Percentiles rank a stretch among this genome's conserved stretches.
Conservation (phyloP, 2,113 vertebrate genomes). For the Cephalopholis sonnerati region DNA sequence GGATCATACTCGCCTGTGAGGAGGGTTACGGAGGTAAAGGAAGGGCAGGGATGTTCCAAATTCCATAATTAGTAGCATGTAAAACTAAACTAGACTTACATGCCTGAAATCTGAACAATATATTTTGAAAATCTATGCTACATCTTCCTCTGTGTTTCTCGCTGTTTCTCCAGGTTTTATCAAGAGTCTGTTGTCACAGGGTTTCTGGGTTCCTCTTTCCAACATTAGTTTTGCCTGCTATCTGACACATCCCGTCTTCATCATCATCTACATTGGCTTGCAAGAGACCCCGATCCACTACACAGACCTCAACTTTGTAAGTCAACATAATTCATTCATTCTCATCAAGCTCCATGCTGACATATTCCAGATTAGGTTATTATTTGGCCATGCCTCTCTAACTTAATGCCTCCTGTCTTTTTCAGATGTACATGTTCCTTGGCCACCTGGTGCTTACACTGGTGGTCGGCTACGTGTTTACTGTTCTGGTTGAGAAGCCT, state of each 20-base stretch:
- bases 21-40: conserved; percentile 88
- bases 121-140: not conserved
- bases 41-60: not conserved
- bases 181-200: conserved; percentile 81
- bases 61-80: no score
- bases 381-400: not conserved
- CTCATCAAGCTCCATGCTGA: not conserved
- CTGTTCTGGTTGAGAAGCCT: conserved; percentile 86
- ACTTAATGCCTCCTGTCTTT: not conserved
- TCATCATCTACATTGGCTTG: conserved; percentile 86
- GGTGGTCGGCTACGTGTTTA: conserved; percentile 79
- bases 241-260: conserved; percentile 86
- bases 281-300: conserved; percentile 89
- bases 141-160: not conserved
- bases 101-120: no score
- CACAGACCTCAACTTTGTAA: conserved; percentile 88
- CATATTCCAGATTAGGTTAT: not conserved
- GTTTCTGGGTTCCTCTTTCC: conserved; percentile 85
- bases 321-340: conserved; percentile 33
- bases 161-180: conserved; percentile 79
- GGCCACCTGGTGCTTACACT: conserved; percentile 85
- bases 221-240: conserved; percentile 90
- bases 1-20: conserved; percentile 88
- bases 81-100: no score
- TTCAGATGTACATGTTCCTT: conserved; percentile 88